These are phyloP conservation scores for Pteruthius melanotis DNA, from an alignment of 2,113 vertebrate species.

Conservation along the genomic window DNA sequence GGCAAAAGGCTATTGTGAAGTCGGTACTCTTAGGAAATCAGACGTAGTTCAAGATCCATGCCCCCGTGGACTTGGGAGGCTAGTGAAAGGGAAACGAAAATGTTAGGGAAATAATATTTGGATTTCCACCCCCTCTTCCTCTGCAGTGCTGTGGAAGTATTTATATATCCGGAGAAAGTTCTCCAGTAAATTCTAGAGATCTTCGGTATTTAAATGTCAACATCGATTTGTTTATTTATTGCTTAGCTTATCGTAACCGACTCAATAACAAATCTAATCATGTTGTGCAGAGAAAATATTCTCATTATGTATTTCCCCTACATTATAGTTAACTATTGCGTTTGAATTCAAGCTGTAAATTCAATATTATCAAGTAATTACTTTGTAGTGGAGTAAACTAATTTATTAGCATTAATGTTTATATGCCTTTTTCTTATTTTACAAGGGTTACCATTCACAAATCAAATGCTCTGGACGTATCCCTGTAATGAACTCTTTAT, in stretches of 20 bases:
- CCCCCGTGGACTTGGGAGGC: conserved; percentile 2
- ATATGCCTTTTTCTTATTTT: conserved; percentile 69
- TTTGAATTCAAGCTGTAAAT: conserved; percentile 75
- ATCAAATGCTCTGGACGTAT: conserved; percentile 73
- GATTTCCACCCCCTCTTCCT: neutral
- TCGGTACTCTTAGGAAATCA: neutral
- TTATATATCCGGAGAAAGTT: conserved; percentile 74
- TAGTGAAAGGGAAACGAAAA: conserved; percentile 37
- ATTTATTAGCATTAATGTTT: conserved; percentile 82
- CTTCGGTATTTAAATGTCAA: conserved; percentile 80
- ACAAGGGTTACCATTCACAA: conserved; percentile 74
- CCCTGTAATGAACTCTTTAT: conserved; percentile 78
- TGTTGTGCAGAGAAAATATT: conserved; percentile 68
- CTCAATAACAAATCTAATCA: conserved; percentile 80
- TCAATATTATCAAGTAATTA: conserved; percentile 78
- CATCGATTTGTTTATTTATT: conserved; percentile 83
- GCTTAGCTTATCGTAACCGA: conserved; percentile 76
- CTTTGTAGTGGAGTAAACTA: conserved; percentile 75
- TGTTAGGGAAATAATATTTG: conserved; percentile 50
- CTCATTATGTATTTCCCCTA: conserved; percentile 74
- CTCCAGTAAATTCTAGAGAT: conserved; percentile 75
- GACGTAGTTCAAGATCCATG: conserved; percentile 1
- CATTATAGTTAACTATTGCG: conserved; percentile 62
- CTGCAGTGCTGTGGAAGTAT: conserved; percentile 60
- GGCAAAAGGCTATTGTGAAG: neutral